Percentiles rank a stretch among this genome's conserved stretches.
Conservation (phyloP, 1,140 invertebrate genomes). For the Heliconius congener region DNA sequence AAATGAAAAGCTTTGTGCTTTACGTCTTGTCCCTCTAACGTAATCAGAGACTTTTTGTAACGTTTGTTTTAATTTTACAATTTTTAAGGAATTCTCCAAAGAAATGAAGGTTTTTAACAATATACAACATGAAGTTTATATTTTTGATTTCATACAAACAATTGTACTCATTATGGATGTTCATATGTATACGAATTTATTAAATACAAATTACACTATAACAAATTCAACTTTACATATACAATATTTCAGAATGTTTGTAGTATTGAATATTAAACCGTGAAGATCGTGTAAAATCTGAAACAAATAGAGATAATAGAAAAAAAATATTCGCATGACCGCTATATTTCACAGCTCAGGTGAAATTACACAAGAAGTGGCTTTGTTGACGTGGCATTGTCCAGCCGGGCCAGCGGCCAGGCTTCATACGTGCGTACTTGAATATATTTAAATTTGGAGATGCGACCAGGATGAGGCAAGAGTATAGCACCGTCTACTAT, state of each 20-base stretch:
- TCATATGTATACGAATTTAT: neutral
- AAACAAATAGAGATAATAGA: conserved; percentile 57
- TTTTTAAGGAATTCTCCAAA: no score
- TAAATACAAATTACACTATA: neutral
- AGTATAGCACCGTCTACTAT: conserved; percentile 56
- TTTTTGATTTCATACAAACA: no score
- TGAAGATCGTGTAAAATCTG: conserved; percentile 53
- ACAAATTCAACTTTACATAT: neutral
- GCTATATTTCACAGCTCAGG: conserved; percentile 61
- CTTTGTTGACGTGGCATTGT: conserved; percentile 76
- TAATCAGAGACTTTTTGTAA: no score
- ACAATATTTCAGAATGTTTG: neutral
- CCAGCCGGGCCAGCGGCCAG: conserved; percentile 64
- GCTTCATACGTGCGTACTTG: conserved; percentile 77
- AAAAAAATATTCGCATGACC: conserved; percentile 66
- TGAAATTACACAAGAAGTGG: conserved; percentile 69
- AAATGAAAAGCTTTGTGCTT: no score
- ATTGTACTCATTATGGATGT: no score
- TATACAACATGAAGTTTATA: no score
- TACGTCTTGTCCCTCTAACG: no score
- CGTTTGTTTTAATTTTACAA: no score
- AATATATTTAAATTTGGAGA: conserved; percentile 81
- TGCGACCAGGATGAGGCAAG: conserved; percentile 74
- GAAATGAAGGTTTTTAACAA: no score
- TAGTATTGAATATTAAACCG: conserved; percentile 23